A percentile compares a stretch with the other conserved stretches of the same genome.
phyloP scores from a whole-genome alignment of 2,888 invertebrate species.

The Tiliacea citrago region DNA sequence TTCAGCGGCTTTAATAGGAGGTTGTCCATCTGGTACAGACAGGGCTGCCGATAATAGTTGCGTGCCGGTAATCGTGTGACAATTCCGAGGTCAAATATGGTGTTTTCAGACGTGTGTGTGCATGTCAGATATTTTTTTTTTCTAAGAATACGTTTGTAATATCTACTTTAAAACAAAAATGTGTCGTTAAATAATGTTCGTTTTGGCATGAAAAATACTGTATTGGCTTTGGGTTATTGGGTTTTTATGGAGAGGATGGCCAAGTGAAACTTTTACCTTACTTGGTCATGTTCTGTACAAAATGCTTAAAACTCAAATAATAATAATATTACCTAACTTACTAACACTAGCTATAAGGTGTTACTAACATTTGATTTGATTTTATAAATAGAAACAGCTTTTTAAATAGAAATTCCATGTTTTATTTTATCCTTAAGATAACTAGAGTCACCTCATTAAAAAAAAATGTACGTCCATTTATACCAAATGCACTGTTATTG shows the following conservation, averaged over 20 bases:
- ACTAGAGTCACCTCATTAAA: background rate
- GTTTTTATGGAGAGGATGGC: no score
- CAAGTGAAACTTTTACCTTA: no score
- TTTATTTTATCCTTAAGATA: constrained; percentile 7
- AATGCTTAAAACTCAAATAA: no score
- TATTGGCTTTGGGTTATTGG: no score
- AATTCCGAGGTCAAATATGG: background rate
- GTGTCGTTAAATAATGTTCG: no score
- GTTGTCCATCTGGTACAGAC: constrained; percentile 30
- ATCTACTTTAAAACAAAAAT: background rate
- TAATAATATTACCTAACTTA: no score
- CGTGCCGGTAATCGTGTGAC: background rate
- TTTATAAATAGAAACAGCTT: background rate
- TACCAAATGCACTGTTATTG: constrained; percentile 32
- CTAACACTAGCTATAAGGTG: no score
- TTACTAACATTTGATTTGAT: no score
- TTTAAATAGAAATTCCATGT: background rate
- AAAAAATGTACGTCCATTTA: background rate
- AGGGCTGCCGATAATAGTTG: constrained; percentile 43
- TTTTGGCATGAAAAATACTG: background rate
- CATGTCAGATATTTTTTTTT: no score
- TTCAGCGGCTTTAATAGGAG: background rate
- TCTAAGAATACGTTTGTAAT: background rate
- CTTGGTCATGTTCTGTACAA: no score
- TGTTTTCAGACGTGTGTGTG: no score